A percentile compares a stretch with the other conserved stretches of the same genome.
Conservation (phyloP, 1,140 invertebrate genomes). For the Heliconius melpomene region DNA sequence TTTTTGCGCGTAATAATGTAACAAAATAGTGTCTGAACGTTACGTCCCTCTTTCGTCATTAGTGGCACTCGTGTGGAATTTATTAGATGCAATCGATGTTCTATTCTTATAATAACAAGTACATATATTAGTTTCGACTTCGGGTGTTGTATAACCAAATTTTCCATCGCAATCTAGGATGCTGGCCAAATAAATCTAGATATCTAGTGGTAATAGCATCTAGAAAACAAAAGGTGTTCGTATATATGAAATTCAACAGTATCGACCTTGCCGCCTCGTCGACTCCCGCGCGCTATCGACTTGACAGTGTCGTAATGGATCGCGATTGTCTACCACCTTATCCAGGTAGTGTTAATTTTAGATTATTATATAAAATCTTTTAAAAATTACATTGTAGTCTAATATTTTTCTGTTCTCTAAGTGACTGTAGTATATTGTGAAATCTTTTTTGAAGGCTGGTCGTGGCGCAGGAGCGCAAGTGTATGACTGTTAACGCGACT, state of each 20-base stretch:
- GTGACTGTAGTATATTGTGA: neutral
- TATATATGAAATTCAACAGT: conserved; percentile 48
- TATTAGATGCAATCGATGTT: conserved; percentile 43
- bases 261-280: conserved; percentile 69
- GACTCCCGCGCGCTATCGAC: conserved; percentile 66
- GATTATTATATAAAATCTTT: neutral
- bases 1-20: conserved; percentile 16
- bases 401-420: neutral
- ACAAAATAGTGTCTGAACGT: conserved; percentile 40
- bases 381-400: neutral
- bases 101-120: conserved; percentile 49
- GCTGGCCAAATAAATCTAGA: conserved; percentile 15
- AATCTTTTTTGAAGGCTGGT: neutral
- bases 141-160: conserved; percentile 35
- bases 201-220: conserved; percentile 42
- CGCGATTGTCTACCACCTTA: conserved; percentile 58
- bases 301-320: conserved; percentile 68
- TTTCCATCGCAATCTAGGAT: conserved; percentile 39
- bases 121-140: conserved; percentile 39
- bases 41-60: conserved; percentile 62
- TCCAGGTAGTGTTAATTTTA: conserved; percentile 51
- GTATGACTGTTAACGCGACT: too few relatives aligned
- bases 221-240: conserved; percentile 38
- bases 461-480: too few relatives aligned
- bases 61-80: conserved; percentile 45